A percentile compares a stretch with the other conserved stretches of the same genome.
These are phyloP conservation scores for Parnassius smintheus DNA, from an alignment of 2,888 invertebrate species.

Conservation along the genomic window DNA sequence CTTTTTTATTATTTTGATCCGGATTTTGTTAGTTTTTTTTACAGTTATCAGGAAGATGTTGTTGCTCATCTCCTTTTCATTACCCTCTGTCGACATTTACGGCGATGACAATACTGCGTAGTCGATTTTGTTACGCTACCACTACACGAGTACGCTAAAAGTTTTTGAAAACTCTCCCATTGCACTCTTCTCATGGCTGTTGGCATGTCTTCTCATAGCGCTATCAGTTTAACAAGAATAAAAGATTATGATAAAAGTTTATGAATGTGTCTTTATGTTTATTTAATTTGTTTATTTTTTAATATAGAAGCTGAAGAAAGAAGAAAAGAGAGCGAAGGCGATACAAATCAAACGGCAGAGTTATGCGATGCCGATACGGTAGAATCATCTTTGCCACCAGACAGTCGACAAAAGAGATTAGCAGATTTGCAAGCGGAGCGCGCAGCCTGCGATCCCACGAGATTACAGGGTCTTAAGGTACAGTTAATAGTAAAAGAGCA, in stretches of 20 bases:
- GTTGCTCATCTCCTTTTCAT: too few species aligned
- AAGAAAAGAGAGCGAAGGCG: slow-evolving; percentile 72
- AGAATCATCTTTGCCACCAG: slow-evolving; percentile 85
- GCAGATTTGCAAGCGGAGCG: slow-evolving; percentile 87
- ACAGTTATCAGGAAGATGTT: too few species aligned
- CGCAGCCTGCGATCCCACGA: slow-evolving; percentile 90
- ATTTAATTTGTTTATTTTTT: background rate
- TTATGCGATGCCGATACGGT: slow-evolving; percentile 84
- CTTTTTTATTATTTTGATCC: too few species aligned
- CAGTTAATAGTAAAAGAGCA: background rate
- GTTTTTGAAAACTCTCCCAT: too few species aligned
- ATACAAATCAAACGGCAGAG: slow-evolving; percentile 78
- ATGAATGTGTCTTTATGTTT: background rate
- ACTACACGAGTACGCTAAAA: too few species aligned
- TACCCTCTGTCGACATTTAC: too few species aligned
- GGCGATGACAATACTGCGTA: too few species aligned
- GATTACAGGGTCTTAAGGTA: slow-evolving; percentile 85
- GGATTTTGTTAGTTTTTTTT: too few species aligned
- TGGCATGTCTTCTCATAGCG: too few species aligned
- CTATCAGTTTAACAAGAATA: too few species aligned
- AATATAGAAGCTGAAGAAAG: slow-evolving; percentile 60
- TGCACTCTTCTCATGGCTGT: too few species aligned
- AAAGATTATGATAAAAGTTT: background rate
- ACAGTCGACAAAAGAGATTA: slow-evolving; percentile 84
- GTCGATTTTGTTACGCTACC: too few species aligned